Base-by-base conservation (phyloP, 2,113 vertebrate genomes). In the Lophius piscatorius region DNA sequence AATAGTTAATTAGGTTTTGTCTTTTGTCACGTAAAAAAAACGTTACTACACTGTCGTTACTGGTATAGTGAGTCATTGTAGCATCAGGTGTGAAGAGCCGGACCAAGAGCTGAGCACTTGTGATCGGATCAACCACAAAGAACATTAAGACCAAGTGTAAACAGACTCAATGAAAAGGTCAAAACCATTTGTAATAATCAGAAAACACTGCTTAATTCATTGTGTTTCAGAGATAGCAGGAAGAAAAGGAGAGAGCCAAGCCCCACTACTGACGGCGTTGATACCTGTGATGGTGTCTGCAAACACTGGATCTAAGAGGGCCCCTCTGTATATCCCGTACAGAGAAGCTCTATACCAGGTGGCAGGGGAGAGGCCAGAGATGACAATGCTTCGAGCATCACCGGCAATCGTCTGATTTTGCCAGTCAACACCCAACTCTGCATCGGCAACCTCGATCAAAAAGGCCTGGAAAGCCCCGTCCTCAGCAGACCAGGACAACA, bases 361-460 rank as follows among this genome's bases (percentile, higher is more conserved):
- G 70, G 21, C 81, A 63, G 94, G 88, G 50, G 85, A 91, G 78
- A 98, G 93, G 54, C 90, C 92, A 20, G 91, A 86, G 66, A 98
- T 24, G 31, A 89, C 64, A 24, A 86, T 24, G 38, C 79, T 93
- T 64, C 84, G 90, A 75, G 86, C 90, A 3, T 81, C 69, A 0
- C 92, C 92, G 0, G 91, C 80, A 21, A 93, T 87, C 0, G 93
- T 95, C 87, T 94, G 74, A 57, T 92, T 95, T 46, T 72, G 65
- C 68, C 57, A 74, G 14, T 85, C 86, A 12, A 87, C 75, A 0
- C 85, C 75, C 0, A 39, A 76, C 54, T 91, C 92, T 1, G 88
- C 26, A 35, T 96, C 93, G 29, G 86, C 91, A 77, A 98, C 92
- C 90, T 95, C 93, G 63, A 98, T 48, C 82, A 94, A 36, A 93